Conservation (phyloP, 2,113 vertebrate genomes). For the Eretmochelys imbricata region DNA sequence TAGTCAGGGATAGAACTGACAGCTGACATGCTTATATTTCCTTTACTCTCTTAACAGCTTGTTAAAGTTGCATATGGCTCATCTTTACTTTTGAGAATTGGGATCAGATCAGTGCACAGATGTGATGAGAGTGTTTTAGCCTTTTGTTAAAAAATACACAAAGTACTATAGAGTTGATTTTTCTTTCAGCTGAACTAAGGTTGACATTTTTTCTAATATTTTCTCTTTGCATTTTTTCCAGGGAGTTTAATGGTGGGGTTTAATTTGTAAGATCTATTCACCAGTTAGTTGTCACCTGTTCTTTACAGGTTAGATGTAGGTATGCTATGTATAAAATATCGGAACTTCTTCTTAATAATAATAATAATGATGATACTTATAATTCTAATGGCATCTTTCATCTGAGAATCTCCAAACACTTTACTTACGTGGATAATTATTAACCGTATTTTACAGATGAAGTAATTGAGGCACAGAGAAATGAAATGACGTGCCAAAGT, state of each 20-base stretch:
- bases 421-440: neutral
- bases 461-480: neutral
- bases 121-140: neutral
- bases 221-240: neutral
- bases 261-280: neutral
- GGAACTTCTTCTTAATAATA: neutral
- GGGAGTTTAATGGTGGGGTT: neutral
- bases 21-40: neutral
- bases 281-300: neutral
- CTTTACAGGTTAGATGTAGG: neutral
- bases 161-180: neutral
- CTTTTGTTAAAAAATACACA: neutral
- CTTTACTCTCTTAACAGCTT: conserved; percentile 10
- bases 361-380: neutral
- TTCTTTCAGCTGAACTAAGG: neutral
- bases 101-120: conserved; percentile 1
- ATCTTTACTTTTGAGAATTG: neutral
- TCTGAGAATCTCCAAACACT: neutral
- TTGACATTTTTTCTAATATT: neutral
- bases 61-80: neutral
- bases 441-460: neutral
- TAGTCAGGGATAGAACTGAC: conserved; percentile 34
- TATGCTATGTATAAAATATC: neutral
- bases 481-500: neutral
- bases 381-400: neutral